phyloP scores from a whole-genome alignment of 1,140 invertebrate species.

The Drosophila parabipectinata region DNA sequence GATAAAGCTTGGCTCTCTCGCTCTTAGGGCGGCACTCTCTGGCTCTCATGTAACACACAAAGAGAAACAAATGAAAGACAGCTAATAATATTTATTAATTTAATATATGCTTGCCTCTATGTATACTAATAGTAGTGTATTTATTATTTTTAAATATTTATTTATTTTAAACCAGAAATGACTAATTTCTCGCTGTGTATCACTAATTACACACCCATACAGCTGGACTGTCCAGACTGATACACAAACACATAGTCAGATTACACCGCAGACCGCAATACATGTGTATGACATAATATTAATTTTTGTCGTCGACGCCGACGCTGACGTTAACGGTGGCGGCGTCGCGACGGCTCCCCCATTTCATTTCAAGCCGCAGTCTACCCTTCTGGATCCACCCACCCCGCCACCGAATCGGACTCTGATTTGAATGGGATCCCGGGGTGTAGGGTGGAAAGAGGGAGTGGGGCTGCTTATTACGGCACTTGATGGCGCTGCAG shows the following conservation, averaged over 20 bases:
- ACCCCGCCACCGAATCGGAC: too few relatives aligned
- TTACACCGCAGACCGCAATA: slow-evolving; percentile 46
- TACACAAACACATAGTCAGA: slow-evolving; percentile 9
- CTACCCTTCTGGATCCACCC: slow-evolving; percentile 1
- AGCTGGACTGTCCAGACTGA: neutral
- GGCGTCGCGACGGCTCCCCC: slow-evolving; percentile 52
- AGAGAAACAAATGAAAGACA: neutral
- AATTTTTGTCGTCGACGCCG: slow-evolving; percentile 50
- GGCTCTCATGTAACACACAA: slow-evolving; percentile 6
- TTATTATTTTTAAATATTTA: neutral
- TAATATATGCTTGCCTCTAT: too few relatives aligned
- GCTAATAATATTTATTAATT: neutral
- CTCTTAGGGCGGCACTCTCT: slow-evolving; percentile 1
- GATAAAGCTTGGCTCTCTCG: slow-evolving; percentile 39
- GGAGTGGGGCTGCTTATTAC: slow-evolving; percentile 67
- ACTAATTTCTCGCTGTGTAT: slow-evolving; percentile 14
- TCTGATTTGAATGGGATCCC: slow-evolving; percentile 25
- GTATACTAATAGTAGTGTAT: neutral
- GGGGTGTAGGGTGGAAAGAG: slow-evolving; percentile 25
- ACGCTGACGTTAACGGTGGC: slow-evolving; percentile 18
- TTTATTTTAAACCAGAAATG: too few relatives aligned
- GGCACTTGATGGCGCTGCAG: slow-evolving; percentile 69
- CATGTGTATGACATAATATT: slow-evolving; percentile 75
- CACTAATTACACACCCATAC: slow-evolving; percentile 43
- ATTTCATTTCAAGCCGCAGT: slow-evolving; percentile 41